Conservation (phyloP, 2,113 vertebrate genomes). For the Cinclus mexicanus region DNA sequence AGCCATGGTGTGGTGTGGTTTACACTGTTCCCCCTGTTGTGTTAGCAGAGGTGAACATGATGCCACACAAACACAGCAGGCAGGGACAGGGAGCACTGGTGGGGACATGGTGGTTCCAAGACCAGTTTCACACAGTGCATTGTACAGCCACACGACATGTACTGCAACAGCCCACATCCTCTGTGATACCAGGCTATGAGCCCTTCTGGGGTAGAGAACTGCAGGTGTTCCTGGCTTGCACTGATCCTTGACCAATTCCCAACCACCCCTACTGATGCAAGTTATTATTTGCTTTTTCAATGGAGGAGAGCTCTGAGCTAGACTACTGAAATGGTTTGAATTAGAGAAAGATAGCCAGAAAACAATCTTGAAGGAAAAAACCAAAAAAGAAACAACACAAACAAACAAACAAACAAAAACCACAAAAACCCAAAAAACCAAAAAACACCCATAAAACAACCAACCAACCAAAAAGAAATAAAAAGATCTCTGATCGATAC, state of each 20-base stretch:
- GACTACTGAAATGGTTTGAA: rapidly evolving
- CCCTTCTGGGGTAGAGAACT: not conserved
- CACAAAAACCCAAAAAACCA: too few species aligned
- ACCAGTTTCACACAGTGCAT: not conserved
- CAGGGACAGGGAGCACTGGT: rapidly evolving
- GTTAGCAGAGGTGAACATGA: rapidly evolving
- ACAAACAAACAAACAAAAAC: too few species aligned
- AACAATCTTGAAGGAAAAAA: not conserved
- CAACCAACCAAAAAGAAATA: not conserved
- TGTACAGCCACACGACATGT: not conserved
- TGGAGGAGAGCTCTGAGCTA: not conserved
- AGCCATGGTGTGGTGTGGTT: not conserved
- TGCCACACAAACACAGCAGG: not conserved
- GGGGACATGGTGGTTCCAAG: not conserved
- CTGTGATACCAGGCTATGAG: not conserved
- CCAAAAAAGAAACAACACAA: too few species aligned
- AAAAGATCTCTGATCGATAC: not conserved
- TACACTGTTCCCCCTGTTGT: not conserved
- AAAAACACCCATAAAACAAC: too few species aligned
- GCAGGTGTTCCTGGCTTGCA: not conserved
- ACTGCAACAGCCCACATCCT: rapidly evolving
- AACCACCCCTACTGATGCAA: not conserved
- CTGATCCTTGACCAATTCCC: not conserved
- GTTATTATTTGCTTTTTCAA: not conserved
- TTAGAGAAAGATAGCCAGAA: not conserved